A percentile compares a stretch with the other conserved stretches of the same genome.
These are phyloP conservation scores for Gisinianus flammeolus DNA, from an alignment of 2,888 invertebrate species.

Conservation along the genomic window DNA sequence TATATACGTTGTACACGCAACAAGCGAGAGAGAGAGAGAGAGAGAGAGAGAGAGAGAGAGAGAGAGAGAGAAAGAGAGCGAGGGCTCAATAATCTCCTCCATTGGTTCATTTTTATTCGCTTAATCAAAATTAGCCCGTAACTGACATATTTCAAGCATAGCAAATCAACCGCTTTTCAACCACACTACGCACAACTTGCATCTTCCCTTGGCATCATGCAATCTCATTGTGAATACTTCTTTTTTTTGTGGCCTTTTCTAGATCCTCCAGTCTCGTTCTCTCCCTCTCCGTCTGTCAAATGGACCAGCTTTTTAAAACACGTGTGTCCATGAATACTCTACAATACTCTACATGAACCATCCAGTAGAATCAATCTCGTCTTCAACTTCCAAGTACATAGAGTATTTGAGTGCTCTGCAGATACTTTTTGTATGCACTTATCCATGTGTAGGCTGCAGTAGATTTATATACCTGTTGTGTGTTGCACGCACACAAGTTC, in stretches of 20 bases:
- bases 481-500: background rate
- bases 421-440: background rate
- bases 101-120: slow-evolving; percentile 41
- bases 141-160: slow-evolving; percentile 38
- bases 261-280: background rate
- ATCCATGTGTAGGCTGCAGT: too few species aligned
- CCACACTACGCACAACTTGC: slow-evolving; percentile 23
- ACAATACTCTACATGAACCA: background rate
- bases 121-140: slow-evolving; percentile 43
- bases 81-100: slow-evolving; percentile 31
- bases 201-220: slow-evolving; percentile 24
- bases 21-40: too few species aligned
- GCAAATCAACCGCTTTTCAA: slow-evolving; percentile 28
- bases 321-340: background rate
- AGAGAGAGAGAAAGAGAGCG: background rate
- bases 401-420: background rate
- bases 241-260: slow-evolving; percentile 10
- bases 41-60: background rate
- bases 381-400: background rate
- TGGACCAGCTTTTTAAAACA: slow-evolving; percentile 30
- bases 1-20: too few species aligned
- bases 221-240: slow-evolving; percentile 22
- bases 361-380: slow-evolving; percentile 30
- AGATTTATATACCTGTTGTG: background rate
- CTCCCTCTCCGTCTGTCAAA: slow-evolving; percentile 30